Conservation (phyloP, 2,888 invertebrate species). For the Meta bourneti region DNA sequence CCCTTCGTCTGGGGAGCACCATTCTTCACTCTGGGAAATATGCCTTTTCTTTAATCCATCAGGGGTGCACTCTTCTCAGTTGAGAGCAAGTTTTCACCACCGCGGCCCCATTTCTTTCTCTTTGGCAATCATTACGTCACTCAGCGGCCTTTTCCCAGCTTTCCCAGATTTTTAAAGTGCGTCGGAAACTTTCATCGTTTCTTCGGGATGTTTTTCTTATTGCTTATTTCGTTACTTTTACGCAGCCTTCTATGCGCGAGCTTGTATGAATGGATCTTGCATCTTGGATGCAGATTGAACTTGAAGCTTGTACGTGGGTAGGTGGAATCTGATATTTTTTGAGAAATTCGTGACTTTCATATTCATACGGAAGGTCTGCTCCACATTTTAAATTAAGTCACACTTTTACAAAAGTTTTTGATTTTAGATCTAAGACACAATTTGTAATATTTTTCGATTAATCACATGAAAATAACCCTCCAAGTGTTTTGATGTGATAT, state of each 20-base stretch:
- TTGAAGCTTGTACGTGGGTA: too few relatives aligned
- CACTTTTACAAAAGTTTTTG: too few relatives aligned
- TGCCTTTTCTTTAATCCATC: slow-evolving; percentile 67
- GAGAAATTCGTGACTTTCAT: too few relatives aligned
- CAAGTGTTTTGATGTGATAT: too few relatives aligned
- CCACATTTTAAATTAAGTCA: too few relatives aligned
- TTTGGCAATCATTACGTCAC: slow-evolving; percentile 34
- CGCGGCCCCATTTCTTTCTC: slow-evolving; percentile 11
- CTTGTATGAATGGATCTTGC: neutral
- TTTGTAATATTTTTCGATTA: too few relatives aligned
- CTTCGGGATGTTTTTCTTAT: neutral
- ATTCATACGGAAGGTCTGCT: too few relatives aligned
- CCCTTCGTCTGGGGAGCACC: slow-evolving; percentile 14
- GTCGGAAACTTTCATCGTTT: neutral
- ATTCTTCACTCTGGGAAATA: slow-evolving; percentile 46
- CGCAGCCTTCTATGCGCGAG: neutral
- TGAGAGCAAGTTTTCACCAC: slow-evolving; percentile 49
- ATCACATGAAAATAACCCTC: too few relatives aligned
- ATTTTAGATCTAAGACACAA: too few relatives aligned
- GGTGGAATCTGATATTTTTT: too few relatives aligned
- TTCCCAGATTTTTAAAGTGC: slow-evolving; percentile 7
- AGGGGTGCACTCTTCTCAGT: neutral
- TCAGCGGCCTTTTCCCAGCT: slow-evolving; percentile 15
- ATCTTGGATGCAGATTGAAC: neutral
- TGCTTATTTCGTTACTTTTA: too few relatives aligned